Evolutionary conservation across 2,888 invertebrate genomes (phyloP), one percentile per base, ranked within the genome.

Genomic region (Sialis fuliginosa): DNA sequence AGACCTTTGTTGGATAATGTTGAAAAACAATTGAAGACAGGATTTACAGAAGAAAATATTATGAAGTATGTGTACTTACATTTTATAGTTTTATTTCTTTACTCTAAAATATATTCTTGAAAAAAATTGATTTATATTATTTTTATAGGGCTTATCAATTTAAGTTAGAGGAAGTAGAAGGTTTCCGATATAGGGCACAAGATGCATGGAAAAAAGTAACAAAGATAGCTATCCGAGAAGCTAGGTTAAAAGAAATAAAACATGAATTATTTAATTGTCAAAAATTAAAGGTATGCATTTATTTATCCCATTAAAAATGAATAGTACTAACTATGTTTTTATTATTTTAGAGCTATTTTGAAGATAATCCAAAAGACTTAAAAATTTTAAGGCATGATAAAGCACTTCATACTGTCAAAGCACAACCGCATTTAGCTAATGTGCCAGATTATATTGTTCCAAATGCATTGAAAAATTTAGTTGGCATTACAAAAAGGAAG

Each of bases 141-240:
- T 45, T 48, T 54, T 64, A 67, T 56, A 88, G 86, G 62, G 84
- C 88, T 48, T 98, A 93, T 66, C 81, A 91, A 60, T 96, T 98
- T 62, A 87, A 86, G 56, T 71, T 97, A 64, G 87, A 92, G 51
- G 95, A 98, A 67, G 84, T 98, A 44, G 96, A 97, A 62, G 87
- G 95, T 0, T 97, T 99, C 64, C 73, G 88, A 52, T 96, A 98
- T 67, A 73, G 98, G 54, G 86, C 96, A 0, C 78, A 84, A 59
- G 97, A 98, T 70, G 97, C 93, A 4, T 87, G 95, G 85, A 78
- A 86, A 57, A 87, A 93, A 1, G 90, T 95, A 6, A 97, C 97
- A 0, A 78, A 85, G 57, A 83, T 91, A 50, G 93, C 95, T 0
- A 84, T 99, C 2, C 73, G 91, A 42, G 95, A 97, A 64, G 95